Evolutionary conservation across 2,113 vertebrate genomes (phyloP).

Genomic region (Phylloscopus trochiloides): DNA sequence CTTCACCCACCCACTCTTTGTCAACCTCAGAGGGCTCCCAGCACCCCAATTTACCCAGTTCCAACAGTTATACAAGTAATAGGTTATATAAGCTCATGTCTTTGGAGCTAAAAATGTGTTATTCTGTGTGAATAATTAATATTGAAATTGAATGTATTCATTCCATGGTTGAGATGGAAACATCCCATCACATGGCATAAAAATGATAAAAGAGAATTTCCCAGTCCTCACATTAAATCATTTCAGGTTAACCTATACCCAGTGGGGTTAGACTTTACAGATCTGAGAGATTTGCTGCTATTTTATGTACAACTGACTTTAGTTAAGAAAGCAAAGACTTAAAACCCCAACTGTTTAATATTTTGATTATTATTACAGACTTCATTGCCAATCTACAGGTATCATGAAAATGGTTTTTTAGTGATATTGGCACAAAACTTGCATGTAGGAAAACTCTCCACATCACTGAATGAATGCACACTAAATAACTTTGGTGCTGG

Average conservation of each 20-base stretch:
- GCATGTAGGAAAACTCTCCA: background rate
- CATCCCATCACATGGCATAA: background rate
- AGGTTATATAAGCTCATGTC: background rate
- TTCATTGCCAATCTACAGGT: background rate
- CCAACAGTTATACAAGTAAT: background rate
- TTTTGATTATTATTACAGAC: background rate
- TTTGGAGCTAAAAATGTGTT: background rate
- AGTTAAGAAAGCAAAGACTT: background rate
- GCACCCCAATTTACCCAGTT: background rate
- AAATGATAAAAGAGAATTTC: background rate
- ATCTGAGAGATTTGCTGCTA: background rate
- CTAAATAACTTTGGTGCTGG: background rate
- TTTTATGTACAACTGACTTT: background rate
- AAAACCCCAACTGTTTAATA: background rate
- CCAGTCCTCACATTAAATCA: rapidly evolving
- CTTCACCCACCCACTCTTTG: background rate
- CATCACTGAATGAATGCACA: background rate
- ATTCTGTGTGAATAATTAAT: background rate
- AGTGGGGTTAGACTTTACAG: rapidly evolving
- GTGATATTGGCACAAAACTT: background rate
- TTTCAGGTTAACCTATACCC: background rate
- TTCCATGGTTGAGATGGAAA: background rate
- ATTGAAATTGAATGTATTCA: background rate
- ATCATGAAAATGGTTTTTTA: background rate
- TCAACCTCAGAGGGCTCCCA: background rate